These are phyloP conservation scores for Eretmochelys imbricata DNA, from an alignment of 2,113 vertebrate genomes.

Conservation along the genomic window DNA sequence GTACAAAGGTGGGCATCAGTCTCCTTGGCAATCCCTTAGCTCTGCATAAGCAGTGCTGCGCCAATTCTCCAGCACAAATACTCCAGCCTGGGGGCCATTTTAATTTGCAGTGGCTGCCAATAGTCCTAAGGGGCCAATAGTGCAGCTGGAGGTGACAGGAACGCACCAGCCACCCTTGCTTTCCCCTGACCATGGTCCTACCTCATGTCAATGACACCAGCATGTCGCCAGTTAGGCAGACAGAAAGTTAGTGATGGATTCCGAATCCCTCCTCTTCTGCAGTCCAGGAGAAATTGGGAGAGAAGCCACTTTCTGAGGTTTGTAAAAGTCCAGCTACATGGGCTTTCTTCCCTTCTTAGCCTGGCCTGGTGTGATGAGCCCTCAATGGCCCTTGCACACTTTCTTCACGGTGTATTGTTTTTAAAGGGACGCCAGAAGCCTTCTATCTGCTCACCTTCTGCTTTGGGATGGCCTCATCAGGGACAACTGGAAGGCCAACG, in stretches of 20 bases:
- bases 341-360: neutral
- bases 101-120: neutral
- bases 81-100: neutral
- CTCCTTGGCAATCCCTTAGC: neutral
- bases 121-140: neutral
- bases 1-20: neutral
- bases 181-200: neutral
- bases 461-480: neutral
- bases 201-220: neutral
- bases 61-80: neutral
- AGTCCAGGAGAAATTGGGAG: neutral
- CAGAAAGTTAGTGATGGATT: neutral
- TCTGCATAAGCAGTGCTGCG: neutral
- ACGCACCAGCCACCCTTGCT: neutral
- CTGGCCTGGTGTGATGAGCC: neutral
- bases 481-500: neutral
- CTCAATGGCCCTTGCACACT: neutral
- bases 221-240: neutral
- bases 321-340: neutral
- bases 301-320: neutral
- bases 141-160: neutral
- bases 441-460: neutral
- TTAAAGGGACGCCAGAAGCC: neutral
- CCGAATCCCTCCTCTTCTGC: neutral
- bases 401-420: neutral